Base-by-base conservation (phyloP, 1,140 invertebrate genomes). In the Polyergus mexicanus region DNA sequence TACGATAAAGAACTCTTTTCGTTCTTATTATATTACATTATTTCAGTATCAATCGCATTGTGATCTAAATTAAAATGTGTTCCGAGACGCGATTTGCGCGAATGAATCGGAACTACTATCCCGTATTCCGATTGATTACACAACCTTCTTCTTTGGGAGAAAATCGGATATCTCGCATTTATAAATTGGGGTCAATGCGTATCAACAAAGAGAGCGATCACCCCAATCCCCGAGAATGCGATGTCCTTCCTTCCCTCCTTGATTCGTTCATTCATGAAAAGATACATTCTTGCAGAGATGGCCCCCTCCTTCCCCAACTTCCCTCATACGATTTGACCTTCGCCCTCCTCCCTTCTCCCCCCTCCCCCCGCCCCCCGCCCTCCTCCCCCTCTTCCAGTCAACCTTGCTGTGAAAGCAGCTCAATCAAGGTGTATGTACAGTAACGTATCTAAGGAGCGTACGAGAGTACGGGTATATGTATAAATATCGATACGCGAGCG, bases 231-330 rank as follows among this genome's bases (percentile, higher is more conserved):
- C 51, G 22, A 71, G 66, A 85, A 60, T 60, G 54, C 47, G 65
- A 51, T 58, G 74, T 86, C 75, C 62, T 86, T 81, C 75, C 72
- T 86, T 84, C 83, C 47, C 77, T 84, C 89, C 71, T 89, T 72
- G 74, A 66, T 78, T 65, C 63, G 86, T 90, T 90, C 89, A 84
- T 90, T 90, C 89, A 90, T 90, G 77, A 71, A 83, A 84, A 88
- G 89, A 86, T 88, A 78, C 77, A 88, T 86, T 91, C 90, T 89
- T 81, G 85, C 84, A 76, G 74, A 72, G 51, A 74, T 74, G 72
- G 68, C 86, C 80, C 32, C 87, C 84, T 72, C 44, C 87, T 84
- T 32, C 83, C 75, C 87, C 74, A 71, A 54, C 54, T 47, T 60
- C 85, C 60, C 62, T 62, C 78, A 58, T 84, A 56, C 58, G 85